Conservation (phyloP, 2,888 invertebrate genomes). For the Himalopsyche kuldschensis region DNA sequence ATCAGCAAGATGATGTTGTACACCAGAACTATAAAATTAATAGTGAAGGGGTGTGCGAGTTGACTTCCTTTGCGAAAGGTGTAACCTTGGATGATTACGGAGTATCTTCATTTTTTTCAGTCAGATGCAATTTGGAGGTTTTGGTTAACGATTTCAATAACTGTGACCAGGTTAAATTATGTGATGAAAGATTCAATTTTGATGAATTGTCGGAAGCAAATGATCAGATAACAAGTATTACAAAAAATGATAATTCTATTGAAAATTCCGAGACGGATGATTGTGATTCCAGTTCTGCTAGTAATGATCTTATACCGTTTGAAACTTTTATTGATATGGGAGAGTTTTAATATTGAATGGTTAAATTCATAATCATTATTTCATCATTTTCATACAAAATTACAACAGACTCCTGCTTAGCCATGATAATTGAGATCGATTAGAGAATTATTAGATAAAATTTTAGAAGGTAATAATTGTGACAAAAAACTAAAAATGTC, state of each 20-base stretch:
- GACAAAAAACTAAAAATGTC: no score
- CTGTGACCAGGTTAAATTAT: neutral
- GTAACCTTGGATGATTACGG: conserved; percentile 31
- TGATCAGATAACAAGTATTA: neutral
- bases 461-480: no score
- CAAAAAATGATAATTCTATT: neutral
- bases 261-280: neutral
- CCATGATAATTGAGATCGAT: no score
- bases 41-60: conserved; percentile 29
- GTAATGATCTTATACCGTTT: conserved; percentile 53
- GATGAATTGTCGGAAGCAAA: neutral
- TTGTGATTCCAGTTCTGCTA: conserved; percentile 49
- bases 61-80: conserved; percentile 36
- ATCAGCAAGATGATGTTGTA: conserved; percentile 1
- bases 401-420: no score
- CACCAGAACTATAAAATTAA: conserved; percentile 15
- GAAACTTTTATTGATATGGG: conserved; percentile 61
- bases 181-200: neutral
- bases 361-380: no score
- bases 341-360: conserved; percentile 48
- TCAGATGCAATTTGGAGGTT: neutral
- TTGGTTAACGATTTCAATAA: neutral
- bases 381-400: no score
- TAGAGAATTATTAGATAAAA: no score
- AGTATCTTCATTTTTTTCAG: neutral